Evolutionary conservation across 2,888 invertebrate genomes (phyloP).

Genomic region (Disparrhopalites patrizii): DNA sequence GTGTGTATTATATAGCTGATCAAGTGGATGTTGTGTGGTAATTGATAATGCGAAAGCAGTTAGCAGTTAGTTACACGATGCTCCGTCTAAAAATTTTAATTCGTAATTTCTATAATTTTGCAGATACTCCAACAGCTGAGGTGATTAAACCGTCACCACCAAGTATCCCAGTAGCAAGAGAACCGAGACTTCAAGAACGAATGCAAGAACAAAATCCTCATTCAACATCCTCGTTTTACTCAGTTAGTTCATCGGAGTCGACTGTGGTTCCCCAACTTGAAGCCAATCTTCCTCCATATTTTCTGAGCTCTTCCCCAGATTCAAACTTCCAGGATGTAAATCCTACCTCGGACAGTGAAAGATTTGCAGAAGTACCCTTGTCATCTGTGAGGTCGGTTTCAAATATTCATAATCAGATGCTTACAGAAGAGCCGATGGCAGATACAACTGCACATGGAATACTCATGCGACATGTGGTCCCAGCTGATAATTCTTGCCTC

Average conservation of each 20-base stretch:
- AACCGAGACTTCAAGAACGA: too few relatives aligned
- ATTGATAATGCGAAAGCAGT: too few relatives aligned
- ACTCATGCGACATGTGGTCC: constrained; percentile 83
- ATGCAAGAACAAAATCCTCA: neutral
- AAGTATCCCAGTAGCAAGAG: too few relatives aligned
- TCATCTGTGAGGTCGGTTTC: neutral
- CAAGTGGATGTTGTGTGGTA: too few relatives aligned
- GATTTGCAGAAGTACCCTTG: neutral
- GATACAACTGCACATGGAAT: constrained; percentile 58
- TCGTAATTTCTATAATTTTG: neutral
- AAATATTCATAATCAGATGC: constrained; percentile 1
- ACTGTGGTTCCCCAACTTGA: neutral
- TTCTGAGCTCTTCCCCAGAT: neutral
- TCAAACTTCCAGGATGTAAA: neutral
- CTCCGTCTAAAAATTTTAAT: neutral
- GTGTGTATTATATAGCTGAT: too few relatives aligned
- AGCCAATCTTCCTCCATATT: neutral
- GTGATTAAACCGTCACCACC: neutral
- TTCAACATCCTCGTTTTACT: neutral
- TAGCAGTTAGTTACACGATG: too few relatives aligned
- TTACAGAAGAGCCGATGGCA: constrained; percentile 40
- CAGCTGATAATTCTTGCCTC: constrained; percentile 93
- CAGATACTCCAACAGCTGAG: neutral
- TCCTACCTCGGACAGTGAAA: neutral
- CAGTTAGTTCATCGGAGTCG: neutral